Evolutionary conservation across 2,113 vertebrate genomes (phyloP), one percentile per base, ranked within the genome.

Genomic region (Chiloscyllium plagiosum): DNA sequence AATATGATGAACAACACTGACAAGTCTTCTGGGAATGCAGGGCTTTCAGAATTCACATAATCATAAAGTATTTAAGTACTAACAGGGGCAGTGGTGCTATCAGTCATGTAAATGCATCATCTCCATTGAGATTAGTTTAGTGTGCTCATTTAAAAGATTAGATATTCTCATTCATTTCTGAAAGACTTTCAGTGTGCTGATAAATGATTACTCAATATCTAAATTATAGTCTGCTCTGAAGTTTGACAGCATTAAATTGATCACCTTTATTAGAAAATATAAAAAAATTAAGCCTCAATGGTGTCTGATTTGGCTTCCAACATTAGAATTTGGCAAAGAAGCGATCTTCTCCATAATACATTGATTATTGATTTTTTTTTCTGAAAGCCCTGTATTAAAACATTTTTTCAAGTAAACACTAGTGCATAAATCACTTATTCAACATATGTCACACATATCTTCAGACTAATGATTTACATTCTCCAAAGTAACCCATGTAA

Each of bases 51-150:
- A 70, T 24, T 52, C 69, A 52, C 24, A 95, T 76, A 76, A 95
- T 95, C 94, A 76, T 76, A 29, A 95, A 95, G 69, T 42, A 95
- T 95, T 95, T 72, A 95, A 76, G 68, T 17, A 72, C 47, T 72
- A 95, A 95, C 94, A 95, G 72, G 94, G 47, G 24, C 47, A 47
- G 68, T 47, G 2, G 13, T 52, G 42, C 69, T 33, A 95, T 95
- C 94, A 95, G 68, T 95, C 94, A 72, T 72, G 94, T 76, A 72
- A 72, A 76, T 95, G 94, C 47, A 72, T 26, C 24, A 42, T 50
- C 94, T 72, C 94, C 69, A 95, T 95, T 95, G 94, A 95, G 94
- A 95, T 95, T 95, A 72, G 68, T 72, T 95, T 95, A 72, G 94
- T 72, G 69, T 52, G 37, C 68, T 95, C 94, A 72, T 72, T 95